Percentiles rank a stretch among this genome's conserved stretches.
Evolutionary conservation across 2,888 invertebrate genomes (phyloP).

Genomic region (Sycophila texana): DNA sequence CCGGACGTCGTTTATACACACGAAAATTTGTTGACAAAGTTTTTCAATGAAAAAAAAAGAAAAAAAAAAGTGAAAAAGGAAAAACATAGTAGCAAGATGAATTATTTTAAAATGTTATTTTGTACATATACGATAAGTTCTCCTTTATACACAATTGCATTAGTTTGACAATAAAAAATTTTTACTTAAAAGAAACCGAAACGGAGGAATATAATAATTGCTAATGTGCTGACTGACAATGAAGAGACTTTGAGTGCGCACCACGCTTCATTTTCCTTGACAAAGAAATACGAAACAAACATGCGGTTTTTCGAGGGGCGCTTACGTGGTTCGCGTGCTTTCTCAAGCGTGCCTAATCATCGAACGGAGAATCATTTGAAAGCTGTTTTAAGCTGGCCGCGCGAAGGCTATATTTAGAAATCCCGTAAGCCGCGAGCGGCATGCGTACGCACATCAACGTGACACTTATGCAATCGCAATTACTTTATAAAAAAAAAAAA

Average conservation of each 20-base stretch:
- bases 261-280: too few species aligned
- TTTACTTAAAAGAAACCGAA: constrained; percentile 47
- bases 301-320: constrained; percentile 12
- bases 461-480: constrained; percentile 46
- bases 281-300: background rate
- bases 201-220: background rate
- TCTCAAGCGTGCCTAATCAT: constrained; percentile 45
- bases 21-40: constrained; percentile 39
- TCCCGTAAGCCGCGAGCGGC: constrained; percentile 29
- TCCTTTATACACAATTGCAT: constrained; percentile 49
- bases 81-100: too few species aligned
- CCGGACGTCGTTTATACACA: constrained; percentile 18
- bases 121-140: constrained; percentile 53
- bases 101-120: constrained; percentile 54
- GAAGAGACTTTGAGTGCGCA: too few species aligned
- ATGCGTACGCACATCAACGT: background rate
- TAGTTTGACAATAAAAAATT: constrained; percentile 53
- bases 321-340: constrained; percentile 35
- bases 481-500: constrained; percentile 40
- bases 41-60: too few species aligned
- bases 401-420: constrained; percentile 54
- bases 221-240: too few species aligned
- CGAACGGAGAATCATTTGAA: constrained; percentile 46
- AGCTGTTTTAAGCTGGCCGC: constrained; percentile 48
- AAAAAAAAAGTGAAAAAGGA: too few species aligned